phyloP scores from a whole-genome alignment of 2,113 vertebrate species.

The Apus apus region DNA sequence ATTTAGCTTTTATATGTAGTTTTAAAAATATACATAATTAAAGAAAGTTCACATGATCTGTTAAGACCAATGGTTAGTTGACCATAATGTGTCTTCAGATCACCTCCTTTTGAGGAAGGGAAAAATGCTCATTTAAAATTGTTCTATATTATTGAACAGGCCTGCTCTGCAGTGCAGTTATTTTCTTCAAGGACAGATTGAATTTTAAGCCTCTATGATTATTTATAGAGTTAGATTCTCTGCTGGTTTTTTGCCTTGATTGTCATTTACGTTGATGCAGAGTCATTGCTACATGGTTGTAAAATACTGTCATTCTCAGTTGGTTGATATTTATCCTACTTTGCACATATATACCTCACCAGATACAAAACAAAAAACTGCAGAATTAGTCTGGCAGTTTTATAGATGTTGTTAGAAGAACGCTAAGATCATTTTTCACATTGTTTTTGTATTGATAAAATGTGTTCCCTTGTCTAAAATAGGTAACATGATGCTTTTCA shows the following conservation, averaged over 20 bases:
- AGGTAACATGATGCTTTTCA: not conserved
- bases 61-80: not conserved
- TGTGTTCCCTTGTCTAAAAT: not conserved
- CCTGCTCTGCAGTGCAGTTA: not conserved
- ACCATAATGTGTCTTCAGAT: not conserved
- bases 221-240: not conserved
- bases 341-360: not conserved
- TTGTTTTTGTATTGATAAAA: not conserved
- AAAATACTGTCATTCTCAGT: not conserved
- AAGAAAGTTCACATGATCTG: not conserved
- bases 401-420: not conserved
- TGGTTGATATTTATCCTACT: not conserved
- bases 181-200: not conserved
- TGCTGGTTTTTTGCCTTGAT: not conserved
- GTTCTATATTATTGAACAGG: not conserved
- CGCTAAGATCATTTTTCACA: not conserved
- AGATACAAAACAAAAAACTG: not conserved
- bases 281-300: not conserved
- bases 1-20: not conserved
- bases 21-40: not conserved
- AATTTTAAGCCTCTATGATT: slow-evolving; percentile 20
- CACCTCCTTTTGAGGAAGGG: not conserved
- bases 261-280: slow-evolving; percentile 10
- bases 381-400: not conserved
- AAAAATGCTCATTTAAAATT: not conserved